Evolutionary conservation across 2,888 invertebrate species (phyloP).

Genomic region (Eurois occulta): DNA sequence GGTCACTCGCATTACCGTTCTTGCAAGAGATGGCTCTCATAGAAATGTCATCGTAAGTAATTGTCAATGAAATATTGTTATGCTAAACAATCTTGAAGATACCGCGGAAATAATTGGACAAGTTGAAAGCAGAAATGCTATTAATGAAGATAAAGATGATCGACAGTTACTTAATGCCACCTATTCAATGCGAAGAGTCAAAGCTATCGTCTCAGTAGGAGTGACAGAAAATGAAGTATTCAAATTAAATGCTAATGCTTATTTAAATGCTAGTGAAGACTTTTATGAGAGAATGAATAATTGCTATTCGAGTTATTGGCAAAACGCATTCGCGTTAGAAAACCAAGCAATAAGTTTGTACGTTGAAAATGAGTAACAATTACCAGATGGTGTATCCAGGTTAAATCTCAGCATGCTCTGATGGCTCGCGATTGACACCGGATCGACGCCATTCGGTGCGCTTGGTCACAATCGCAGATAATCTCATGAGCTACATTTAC

Average conservation of each 20-base stretch:
- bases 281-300: constrained; percentile 49
- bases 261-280: constrained; percentile 55
- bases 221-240: constrained; percentile 32
- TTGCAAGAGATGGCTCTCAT: constrained; percentile 60
- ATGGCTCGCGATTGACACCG: constrained; percentile 73
- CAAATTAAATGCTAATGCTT: constrained; percentile 46
- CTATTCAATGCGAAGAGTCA: neutral
- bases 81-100: constrained; percentile 34
- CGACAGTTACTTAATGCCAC: neutral
- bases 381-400: constrained; percentile 77
- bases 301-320: constrained; percentile 46
- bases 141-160: constrained; percentile 9
- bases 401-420: constrained; percentile 81
- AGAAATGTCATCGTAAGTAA: constrained; percentile 63
- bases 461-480: constrained; percentile 83
- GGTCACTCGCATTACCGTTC: constrained; percentile 63
- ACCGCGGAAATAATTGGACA: constrained; percentile 27
- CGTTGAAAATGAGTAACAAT: constrained; percentile 78
- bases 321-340: constrained; percentile 66
- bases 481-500: constrained; percentile 81
- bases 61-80: constrained; percentile 57
- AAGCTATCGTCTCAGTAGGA: neutral
- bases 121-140: constrained; percentile 27
- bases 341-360: constrained; percentile 73
- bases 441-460: constrained; percentile 72